phyloP scores from a whole-genome alignment of 2,797 vertebrate species.

The Knipowitschia caucasica region DNA sequence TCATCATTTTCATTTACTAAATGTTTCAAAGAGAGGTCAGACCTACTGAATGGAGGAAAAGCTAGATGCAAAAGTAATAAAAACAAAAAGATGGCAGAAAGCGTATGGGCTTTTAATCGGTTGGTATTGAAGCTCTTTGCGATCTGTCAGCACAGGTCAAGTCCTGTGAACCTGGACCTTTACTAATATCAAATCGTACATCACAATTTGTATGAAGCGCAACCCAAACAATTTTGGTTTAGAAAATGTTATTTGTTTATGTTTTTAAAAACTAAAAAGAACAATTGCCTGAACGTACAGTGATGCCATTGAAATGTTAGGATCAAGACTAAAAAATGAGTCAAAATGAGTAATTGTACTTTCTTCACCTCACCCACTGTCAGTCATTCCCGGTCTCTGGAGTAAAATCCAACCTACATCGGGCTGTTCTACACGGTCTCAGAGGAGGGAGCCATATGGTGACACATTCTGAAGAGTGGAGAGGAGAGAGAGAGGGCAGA shows the following conservation, averaged over 20 bases:
- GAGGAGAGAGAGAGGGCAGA: constrained; percentile 14
- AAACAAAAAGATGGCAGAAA: constrained; percentile 21
- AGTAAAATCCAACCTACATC: constrained; percentile 51
- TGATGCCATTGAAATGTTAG: no score
- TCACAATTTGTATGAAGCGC: no score
- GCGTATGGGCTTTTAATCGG: constrained; percentile 40
- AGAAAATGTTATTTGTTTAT: no score
- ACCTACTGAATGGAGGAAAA: constrained; percentile 5
- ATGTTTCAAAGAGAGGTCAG: no score
- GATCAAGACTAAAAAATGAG: neutral
- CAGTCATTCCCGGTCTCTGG: constrained; percentile 39
- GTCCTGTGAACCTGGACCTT: constrained; percentile 5
- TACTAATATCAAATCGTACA: no score
- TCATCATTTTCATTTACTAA: constrained; percentile 46
- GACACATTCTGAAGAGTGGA: constrained; percentile 53
- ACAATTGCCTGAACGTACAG: no score
- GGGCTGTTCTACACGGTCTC: constrained; percentile 56
- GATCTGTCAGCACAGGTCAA: neutral
- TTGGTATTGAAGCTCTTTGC: constrained; percentile 9
- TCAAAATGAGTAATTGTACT: neutral
- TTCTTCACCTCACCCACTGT: neutral
- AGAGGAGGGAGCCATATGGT: constrained; percentile 58
- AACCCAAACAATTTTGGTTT: no score
- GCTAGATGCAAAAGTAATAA: constrained; percentile 30
- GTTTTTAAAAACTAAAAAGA: no score